Percentiles rank a stretch among this genome's conserved stretches.
Evolutionary conservation across 2,113 vertebrate genomes (phyloP).

Genomic region (Vimba vimba): DNA sequence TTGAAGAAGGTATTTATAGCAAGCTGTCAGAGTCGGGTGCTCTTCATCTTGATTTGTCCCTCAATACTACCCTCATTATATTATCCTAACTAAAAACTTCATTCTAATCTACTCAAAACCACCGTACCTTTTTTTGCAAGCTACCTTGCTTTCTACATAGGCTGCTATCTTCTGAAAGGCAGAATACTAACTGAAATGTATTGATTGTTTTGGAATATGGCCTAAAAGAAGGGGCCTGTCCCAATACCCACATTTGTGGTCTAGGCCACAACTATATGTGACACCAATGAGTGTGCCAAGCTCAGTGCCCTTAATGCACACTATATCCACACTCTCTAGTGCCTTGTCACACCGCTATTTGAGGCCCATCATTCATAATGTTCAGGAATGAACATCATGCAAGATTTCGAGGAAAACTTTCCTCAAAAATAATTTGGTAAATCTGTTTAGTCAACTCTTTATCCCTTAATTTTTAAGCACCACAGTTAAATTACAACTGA

Average conservation of each 20-base stretch:
- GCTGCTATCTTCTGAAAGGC: not conserved
- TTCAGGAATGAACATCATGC: not conserved
- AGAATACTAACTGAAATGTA: not conserved
- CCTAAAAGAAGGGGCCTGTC: not conserved
- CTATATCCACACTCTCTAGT: no score
- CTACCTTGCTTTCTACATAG: not conserved
- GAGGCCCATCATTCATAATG: not conserved
- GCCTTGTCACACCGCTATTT: not conserved
- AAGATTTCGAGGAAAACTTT: not conserved
- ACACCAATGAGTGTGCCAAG: not conserved
- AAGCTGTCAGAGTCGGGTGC: not conserved
- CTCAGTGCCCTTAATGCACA: not conserved
- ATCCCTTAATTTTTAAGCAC: no score
- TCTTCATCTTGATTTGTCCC: not conserved
- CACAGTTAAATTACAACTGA: no score
- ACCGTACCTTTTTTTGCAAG: not conserved
- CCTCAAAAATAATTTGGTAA: not conserved
- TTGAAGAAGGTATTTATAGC: slow-evolving; percentile 4
- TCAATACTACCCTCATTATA: not conserved
- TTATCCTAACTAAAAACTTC: not conserved
- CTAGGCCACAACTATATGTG: not conserved
- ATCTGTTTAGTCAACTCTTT: not conserved
- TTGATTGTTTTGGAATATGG: not conserved
- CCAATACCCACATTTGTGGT: not conserved
- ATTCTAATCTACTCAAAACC: not conserved